Evolutionary conservation across 2,113 vertebrate species (phyloP), one percentile per base, ranked within the genome.

Genomic region (Eulemur rufifrons): DNA sequence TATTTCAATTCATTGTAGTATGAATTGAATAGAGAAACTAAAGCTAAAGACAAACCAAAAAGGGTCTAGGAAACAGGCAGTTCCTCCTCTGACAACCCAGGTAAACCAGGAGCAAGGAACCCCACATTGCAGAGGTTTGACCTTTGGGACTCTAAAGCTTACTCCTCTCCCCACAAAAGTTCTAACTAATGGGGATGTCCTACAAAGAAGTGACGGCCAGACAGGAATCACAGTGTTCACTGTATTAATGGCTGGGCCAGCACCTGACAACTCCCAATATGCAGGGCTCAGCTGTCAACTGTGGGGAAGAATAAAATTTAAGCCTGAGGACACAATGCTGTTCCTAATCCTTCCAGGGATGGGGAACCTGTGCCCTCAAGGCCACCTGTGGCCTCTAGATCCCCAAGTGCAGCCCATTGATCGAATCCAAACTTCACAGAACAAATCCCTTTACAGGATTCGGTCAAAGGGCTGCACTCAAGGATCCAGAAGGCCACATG

Each of bases 11-110:
- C 78, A 68, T 34, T 86, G 4, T 32, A 74, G 76, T 83, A 4
- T 25, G 34, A 94, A 78, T 73, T 95, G n/a, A 82, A 63, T 29
- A 88, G n/a, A 80, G 29, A 89, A 92, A 68, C 4, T n/a, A n/a
- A 47, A 95, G 27, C 11, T 59, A 91, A 73, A 45, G 2, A 86
- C 15, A 77, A 6, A 61, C 21, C 37, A 88, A 80, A 78, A 91
- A 63, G 47, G 21, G 17, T 27, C 15, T 8, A 80, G n/a, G 6
- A 95, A 1, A 39, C 2, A 50, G 32, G 34, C 13, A 86, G 8
- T 45, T 69, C 3, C 10, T 37, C 11, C 74, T 68, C 37, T 47
- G 15, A 82, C 23, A 56, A 47, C 32, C 23, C 29, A 5, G 23
- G 27, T 61, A 82, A 34, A 63, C 25, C 13, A 37, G 11, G 8